A percentile compares a stretch with the other conserved stretches of the same genome.
Evolutionary conservation across 2,797 vertebrate species (phyloP).

Genomic region (Hydrolagus colliei): DNA sequence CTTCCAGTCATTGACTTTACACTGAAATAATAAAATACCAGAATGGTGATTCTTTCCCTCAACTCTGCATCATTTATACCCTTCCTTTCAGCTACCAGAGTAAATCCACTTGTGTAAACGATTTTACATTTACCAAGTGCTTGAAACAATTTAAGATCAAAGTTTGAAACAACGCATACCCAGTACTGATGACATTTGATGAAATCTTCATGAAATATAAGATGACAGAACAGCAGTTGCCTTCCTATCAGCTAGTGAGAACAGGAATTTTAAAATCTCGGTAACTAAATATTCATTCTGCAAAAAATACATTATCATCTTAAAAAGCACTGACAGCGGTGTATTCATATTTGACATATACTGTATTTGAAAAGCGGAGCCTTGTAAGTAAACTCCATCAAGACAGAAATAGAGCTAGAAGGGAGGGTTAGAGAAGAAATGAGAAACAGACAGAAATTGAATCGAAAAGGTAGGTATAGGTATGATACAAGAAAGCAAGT

Average conservation of each 20-base stretch:
- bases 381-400: neutral
- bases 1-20: neutral
- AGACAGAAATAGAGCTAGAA: neutral
- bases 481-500: neutral
- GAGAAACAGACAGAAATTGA: slow-evolving; percentile 17
- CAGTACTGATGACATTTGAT: neutral
- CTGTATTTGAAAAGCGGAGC: neutral
- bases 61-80: neutral
- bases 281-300: neutral
- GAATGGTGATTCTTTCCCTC: neutral
- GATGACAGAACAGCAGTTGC: neutral
- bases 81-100: neutral
- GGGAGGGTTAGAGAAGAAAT: neutral
- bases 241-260: slow-evolving; percentile 5
- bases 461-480: neutral
- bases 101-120: neutral
- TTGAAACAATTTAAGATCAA: slow-evolving; percentile 7
- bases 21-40: neutral
- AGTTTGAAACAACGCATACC: neutral
- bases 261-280: neutral
- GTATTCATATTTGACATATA: neutral
- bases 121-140: neutral
- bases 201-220: neutral
- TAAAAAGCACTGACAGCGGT: neutral
- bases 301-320: neutral